phyloP scores from a whole-genome alignment of 2,797 vertebrate species.

The Pygocentrus nattereri region DNA sequence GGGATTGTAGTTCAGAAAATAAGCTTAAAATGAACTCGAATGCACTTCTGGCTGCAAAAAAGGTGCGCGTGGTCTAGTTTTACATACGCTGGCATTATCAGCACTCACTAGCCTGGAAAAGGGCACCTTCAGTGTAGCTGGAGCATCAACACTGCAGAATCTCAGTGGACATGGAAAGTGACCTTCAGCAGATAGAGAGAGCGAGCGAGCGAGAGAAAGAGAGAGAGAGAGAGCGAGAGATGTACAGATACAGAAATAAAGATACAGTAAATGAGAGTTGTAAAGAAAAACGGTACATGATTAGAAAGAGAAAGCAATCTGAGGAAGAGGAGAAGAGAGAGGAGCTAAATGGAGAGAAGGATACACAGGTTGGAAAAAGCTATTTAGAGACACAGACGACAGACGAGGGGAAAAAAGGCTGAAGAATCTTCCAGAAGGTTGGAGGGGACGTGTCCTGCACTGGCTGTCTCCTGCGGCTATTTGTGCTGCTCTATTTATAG shows the following conservation, averaged over 20 bases:
- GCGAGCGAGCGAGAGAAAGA: not conserved
- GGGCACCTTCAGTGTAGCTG: conserved; percentile 14
- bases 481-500: conserved; percentile 29
- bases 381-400: not conserved
- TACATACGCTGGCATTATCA: not conserved
- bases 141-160: conserved; percentile 17
- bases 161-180: not conserved
- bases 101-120: not conserved
- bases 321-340: not conserved
- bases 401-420: not conserved
- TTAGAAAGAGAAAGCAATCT: not conserved
- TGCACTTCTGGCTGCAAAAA: not conserved
- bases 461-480: not conserved
- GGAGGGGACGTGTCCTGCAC: not conserved
- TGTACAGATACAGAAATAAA: not conserved
- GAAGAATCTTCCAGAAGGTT: conserved; percentile 14
- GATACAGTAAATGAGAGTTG: not conserved
- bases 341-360: not conserved
- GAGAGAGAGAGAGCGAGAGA: conserved; percentile 3
- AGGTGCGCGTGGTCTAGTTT: not conserved
- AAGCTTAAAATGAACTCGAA: not conserved
- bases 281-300: conserved; percentile 38
- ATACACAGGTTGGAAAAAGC: not conserved
- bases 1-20: not conserved
- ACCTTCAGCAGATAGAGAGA: conserved; percentile 28